These are phyloP conservation scores for Eueremaeus valkanovi DNA, from an alignment of 2,888 invertebrate species.

Conservation along the genomic window DNA sequence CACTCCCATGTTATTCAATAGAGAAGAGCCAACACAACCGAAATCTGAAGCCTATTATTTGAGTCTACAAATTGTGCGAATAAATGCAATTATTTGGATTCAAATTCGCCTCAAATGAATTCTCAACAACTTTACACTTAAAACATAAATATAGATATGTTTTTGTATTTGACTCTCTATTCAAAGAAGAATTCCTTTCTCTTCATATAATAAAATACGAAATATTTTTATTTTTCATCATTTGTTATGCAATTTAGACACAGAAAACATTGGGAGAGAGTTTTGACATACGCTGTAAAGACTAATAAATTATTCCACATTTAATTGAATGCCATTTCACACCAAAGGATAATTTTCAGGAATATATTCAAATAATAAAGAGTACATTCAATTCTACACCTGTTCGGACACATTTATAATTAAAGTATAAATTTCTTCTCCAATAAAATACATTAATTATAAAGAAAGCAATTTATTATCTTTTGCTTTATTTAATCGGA, in stretches of 20 bases:
- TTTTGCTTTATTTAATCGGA: not conserved
- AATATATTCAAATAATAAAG: too few species aligned
- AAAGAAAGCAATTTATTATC: not conserved
- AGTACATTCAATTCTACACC: not conserved
- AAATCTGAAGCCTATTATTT: constrained; percentile 25
- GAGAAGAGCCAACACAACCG: not conserved
- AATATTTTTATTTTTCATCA: too few species aligned
- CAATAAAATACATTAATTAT: not conserved
- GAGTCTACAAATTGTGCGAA: not conserved
- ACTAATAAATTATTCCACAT: too few species aligned
- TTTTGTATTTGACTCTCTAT: not conserved
- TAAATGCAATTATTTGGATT: constrained; percentile 1
- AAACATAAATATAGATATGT: not conserved
- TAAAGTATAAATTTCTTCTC: not conserved
- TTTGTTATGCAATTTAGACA: too few species aligned
- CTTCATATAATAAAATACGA: too few species aligned
- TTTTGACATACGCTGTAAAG: too few species aligned
- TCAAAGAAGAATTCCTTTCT: not conserved
- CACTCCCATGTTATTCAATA: not conserved
- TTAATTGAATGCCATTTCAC: not conserved
- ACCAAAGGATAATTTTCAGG: not conserved
- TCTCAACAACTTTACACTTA: constrained; percentile 16
- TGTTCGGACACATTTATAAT: not conserved
- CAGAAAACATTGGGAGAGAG: too few species aligned
- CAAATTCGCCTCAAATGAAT: not conserved